Evolutionary conservation across 2,797 vertebrate genomes (phyloP), one percentile per base, ranked within the genome.

Genomic region (Etheostoma perlongum): DNA sequence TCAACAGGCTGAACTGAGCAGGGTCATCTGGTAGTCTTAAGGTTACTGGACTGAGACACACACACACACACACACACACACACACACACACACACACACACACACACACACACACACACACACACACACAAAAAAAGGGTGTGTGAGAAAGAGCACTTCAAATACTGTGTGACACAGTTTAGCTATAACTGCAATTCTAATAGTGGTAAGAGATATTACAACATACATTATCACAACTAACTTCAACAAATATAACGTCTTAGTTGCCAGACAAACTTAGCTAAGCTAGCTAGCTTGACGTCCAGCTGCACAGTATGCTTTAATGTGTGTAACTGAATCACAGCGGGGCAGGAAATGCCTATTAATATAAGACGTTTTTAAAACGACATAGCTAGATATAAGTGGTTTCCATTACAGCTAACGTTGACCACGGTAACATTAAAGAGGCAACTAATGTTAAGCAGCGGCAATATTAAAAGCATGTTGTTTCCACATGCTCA

Each of bases 1-100:
- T 88, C 86, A 91, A 88, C 86, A 89, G 87, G 85, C 85, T 85
- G 72, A 69, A 72, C 33, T 36, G 52, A 16, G 55, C 25, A 51
- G 54, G 48, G 65, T 59, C 49, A 47, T 40, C 36, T 47, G 40
- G 76, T 27, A 62, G 36, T 63, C 64, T 66, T 30, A 65, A 64
- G 59, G 74, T 64, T 27, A 70, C 47, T 66, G 18, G 10, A 40
- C 10, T 40, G 36, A 40, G 36, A 40, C 36, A 44, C 55, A 40
- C 27, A 70, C 42, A 47, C 67, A 67, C 67, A 51, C 57, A 14
- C 46, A 54, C 10, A 52, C 44, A 74, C 8, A 63, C 42, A 48
- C 21, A 72, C 52, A 61, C 12, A 25, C 4, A 59, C 10, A 14
- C 42, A 60, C 46, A 21, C 1, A 13, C 5, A 42, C 19, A 18